Conservation (phyloP, 2,113 vertebrate species). For the Butastur rufipennis region DNA sequence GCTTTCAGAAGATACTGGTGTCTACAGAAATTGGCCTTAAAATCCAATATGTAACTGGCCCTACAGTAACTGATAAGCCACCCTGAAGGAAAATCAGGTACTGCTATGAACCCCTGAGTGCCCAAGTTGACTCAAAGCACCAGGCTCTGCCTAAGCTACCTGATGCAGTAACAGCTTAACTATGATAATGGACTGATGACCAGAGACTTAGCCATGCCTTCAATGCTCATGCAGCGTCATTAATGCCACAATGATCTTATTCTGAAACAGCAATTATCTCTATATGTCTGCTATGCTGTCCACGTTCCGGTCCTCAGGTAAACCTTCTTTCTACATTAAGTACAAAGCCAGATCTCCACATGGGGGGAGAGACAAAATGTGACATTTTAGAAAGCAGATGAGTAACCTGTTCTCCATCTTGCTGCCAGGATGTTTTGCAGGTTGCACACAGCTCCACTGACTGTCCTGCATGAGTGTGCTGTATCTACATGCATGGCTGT, state of each 20-base stretch:
- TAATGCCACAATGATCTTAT: neutral
- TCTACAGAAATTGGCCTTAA: neutral
- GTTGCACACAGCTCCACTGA: neutral
- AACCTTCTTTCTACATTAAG: neutral
- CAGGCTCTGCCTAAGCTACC: neutral
- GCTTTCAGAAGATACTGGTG: neutral
- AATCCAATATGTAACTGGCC: neutral
- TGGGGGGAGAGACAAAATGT: neutral
- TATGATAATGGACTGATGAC: neutral
- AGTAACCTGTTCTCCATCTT: neutral
- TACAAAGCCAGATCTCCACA: neutral
- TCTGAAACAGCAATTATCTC: neutral
- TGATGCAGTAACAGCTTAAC: neutral
- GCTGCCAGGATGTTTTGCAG: neutral
- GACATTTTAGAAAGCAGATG: neutral
- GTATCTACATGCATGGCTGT: accelerated
- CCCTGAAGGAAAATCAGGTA: neutral
- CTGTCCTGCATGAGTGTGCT: neutral
- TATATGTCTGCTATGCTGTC: neutral
- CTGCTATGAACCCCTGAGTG: neutral
- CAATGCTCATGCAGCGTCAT: neutral
- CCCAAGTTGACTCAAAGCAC: neutral
- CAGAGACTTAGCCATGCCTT: neutral
- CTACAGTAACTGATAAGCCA: neutral
- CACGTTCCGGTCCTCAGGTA: neutral